Evolutionary conservation across 2,113 vertebrate species (phyloP), one percentile per base, ranked within the genome.

Genomic region (Lasiurus borealis): DNA sequence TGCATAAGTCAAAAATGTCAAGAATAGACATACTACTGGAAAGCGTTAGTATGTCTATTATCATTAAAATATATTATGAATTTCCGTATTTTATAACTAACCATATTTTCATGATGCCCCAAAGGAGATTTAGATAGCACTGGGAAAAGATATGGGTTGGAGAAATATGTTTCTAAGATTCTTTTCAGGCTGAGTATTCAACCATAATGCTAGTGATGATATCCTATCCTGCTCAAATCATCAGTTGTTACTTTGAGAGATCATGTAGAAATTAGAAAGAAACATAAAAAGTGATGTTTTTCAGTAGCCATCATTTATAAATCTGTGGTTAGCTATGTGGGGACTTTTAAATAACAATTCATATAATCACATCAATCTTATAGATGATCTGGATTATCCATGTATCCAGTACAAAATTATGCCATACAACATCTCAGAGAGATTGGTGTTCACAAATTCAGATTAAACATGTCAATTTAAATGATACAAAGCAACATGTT

Each of bases 361-460:
- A 40, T 77, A 57, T 62, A 93, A 73, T 88, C 87, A 44, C 8
- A n/a, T 7, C 0, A 81, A 23, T 10, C 11, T 75, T 29, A 52
- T 18, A 76, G 73, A 85, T 50, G 7, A 50, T 48, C 12, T 77
- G 19, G 18, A 76, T 95, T 72, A 88, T 50, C 14, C 8, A 14
- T 71, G 40, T 19, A 48, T 48, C 1, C 4, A 71, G 13, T 36
- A 34, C 3, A 69, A 85, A 90, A 72, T 69, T 83, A 50, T n/a
- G 5, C 31, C 15, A 6, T 75, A 8, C 16, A 48, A 36, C 23
- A 83, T 18, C 40, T 89, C 52, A 46, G 8, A 44, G 8, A 73
- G 18, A 40, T 93, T 48, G 9, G 18, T 31, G 11, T 71, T 94
- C 19, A 48, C 71, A 96, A 57, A 92, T 88, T 54, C 31, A 91